phyloP scores from a whole-genome alignment of 1,140 invertebrate genomes.

The Euwallacea fornicatus region DNA sequence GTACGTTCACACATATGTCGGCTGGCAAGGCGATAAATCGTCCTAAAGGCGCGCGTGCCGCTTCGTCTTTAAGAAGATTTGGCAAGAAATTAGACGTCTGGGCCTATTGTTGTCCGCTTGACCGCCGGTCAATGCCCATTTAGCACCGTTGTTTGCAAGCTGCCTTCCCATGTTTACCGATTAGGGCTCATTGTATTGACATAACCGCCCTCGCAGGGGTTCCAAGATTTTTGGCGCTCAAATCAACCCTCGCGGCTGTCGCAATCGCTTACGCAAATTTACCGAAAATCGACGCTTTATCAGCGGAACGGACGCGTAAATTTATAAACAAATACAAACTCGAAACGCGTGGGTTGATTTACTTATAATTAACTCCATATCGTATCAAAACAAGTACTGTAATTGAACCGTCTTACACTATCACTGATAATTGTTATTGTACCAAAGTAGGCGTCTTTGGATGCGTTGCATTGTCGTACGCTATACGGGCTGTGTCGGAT shows the following conservation, averaged over 20 bases:
- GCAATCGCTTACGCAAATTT: slow-evolving; percentile 6
- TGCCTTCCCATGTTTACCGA: slow-evolving; percentile 10
- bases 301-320: neutral
- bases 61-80: neutral
- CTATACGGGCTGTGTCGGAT: no score
- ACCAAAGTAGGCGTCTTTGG: no score
- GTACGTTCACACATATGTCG: no score
- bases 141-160: slow-evolving; percentile 11
- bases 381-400: slow-evolving; percentile 1
- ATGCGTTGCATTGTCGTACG: no score
- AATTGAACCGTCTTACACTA: neutral
- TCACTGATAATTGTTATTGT: neutral
- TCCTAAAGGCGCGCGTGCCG: no score
- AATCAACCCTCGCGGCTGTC: neutral
- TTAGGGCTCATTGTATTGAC: slow-evolving; percentile 4
- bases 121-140: slow-evolving; percentile 9
- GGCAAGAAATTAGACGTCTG: slow-evolving; percentile 3
- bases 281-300: neutral
- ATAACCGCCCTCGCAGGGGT: slow-evolving; percentile 9
- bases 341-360: neutral
- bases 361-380: neutral
- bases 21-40: no score
- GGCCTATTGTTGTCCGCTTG: neutral
- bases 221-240: slow-evolving; percentile 1
- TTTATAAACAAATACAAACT: neutral